Conservation (phyloP, 2,797 vertebrate species). For the Sorex maritimensis region DNA sequence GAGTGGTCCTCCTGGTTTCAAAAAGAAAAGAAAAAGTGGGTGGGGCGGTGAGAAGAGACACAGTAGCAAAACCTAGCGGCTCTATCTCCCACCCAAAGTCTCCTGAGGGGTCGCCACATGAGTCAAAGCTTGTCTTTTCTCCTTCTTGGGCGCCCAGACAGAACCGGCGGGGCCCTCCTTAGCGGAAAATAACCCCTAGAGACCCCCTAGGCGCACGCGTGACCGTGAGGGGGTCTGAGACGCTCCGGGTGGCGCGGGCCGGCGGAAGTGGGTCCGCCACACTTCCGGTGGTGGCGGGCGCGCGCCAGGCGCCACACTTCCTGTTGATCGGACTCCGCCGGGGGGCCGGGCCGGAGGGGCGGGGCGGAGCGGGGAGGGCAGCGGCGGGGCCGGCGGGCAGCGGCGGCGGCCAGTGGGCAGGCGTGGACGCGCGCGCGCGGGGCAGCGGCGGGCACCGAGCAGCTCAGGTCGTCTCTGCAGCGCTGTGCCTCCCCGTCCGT, state of each 20-base stretch:
- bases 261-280: conserved; percentile 17
- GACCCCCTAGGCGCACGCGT: accelerated
- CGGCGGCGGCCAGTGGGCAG: background rate
- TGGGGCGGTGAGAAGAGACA: background rate
- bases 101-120: background rate
- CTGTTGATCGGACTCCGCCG: conserved; percentile 63
- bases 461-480: background rate
- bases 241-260: accelerated
- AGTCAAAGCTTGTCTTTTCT: background rate
- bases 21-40: background rate
- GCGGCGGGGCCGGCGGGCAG: background rate
- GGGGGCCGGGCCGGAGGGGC: background rate
- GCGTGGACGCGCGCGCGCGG: conserved; percentile 2
- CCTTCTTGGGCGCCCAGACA: background rate
- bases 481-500: background rate
- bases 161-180: no score
- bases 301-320: conserved; percentile 76
- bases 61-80: background rate
- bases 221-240: accelerated
- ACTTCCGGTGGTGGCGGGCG: conserved; percentile 66
- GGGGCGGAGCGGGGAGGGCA: background rate
- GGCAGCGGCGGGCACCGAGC: background rate
- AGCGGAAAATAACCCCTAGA: accelerated
- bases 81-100: background rate
- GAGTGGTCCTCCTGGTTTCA: background rate